Base-by-base conservation (phyloP, 2,888 invertebrate genomes). In the Thereva nobilitata region DNA sequence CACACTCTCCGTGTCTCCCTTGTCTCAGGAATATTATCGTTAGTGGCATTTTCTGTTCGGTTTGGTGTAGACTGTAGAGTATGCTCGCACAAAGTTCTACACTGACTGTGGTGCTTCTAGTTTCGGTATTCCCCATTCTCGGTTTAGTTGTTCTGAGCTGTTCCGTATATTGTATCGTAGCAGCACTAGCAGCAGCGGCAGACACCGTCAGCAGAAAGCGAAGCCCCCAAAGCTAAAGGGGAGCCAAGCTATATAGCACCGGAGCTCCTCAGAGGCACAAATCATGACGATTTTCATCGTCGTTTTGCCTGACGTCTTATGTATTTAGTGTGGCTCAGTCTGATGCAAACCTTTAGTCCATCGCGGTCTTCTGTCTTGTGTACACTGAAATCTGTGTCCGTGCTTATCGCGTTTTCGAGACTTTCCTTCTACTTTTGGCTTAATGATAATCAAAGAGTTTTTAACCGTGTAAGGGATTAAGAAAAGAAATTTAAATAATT, bases 331-430 rank as follows among this genome's bases (percentile, higher is more conserved):
- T 35, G 50, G 65, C 49, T 65, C 56, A 65, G 65, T 65, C 49
- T 40, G 67, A 50, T 68, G 64, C 38, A 67, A 61, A 68, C 67
- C 64, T 67, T 64, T 69, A 69, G 68, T 67, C 67, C 66, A 69
- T 66, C 56, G 68, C 55, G 68, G 47, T 69, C 68, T 64, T 64
- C 56, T 66, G 61, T 59, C 61, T 55, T 61, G 68, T 35, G 41
- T 65, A 9, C 61, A 40, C 50, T 41, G 50, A 40, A 49, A 23
- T 49, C 6, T 50, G 45, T 8, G 23, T 42, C 50, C 50, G 41
- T 52, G 7, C 3, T 35, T 35, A 42, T 56, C 34, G 55, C 12
- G 55, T 38, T 55, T 38, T 41, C 50, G 50, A 47, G 35, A 47
- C 4, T 64, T 34, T 42, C 6, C 12, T 41, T 6, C 35, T 9